These are phyloP conservation scores for Pyrocephalus nanus DNA, from an alignment of 2,797 vertebrate genomes.

Conservation along the genomic window DNA sequence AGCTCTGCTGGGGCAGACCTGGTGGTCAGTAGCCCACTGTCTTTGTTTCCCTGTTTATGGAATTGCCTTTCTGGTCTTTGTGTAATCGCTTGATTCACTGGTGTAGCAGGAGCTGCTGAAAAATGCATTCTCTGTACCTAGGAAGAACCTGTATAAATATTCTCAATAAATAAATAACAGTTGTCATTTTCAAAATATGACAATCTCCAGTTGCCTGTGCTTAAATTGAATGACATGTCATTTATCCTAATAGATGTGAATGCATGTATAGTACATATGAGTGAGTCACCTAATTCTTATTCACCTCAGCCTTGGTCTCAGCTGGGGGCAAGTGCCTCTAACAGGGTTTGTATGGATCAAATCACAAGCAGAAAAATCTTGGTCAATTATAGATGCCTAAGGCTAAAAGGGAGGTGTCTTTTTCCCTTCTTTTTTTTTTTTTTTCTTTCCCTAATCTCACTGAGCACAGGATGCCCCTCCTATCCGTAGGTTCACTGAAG, in stretches of 20 bases:
- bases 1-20: neutral
- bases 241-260: conserved; percentile 82
- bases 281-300: conserved; percentile 80
- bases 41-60: neutral
- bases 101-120: conserved; percentile 35
- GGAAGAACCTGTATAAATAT: conserved; percentile 78
- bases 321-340: conserved; percentile 79
- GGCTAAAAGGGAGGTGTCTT: conserved; percentile 71
- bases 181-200: conserved; percentile 83
- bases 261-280: conserved; percentile 70
- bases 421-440: neutral
- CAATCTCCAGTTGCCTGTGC: conserved; percentile 80
- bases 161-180: conserved; percentile 84
- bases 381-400: conserved; percentile 79
- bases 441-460: neutral
- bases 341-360: conserved; percentile 82
- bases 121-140: conserved; percentile 70
- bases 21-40: neutral
- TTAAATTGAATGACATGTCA: conserved; percentile 77
- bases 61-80: neutral
- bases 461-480: conserved; percentile 49
- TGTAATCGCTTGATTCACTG: neutral
- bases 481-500: conserved; percentile 67
- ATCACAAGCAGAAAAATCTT: conserved; percentile 79
- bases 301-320: conserved; percentile 78